Base-by-base conservation (phyloP, 2,797 vertebrate species). In the Bradypodion ventrale region DNA sequence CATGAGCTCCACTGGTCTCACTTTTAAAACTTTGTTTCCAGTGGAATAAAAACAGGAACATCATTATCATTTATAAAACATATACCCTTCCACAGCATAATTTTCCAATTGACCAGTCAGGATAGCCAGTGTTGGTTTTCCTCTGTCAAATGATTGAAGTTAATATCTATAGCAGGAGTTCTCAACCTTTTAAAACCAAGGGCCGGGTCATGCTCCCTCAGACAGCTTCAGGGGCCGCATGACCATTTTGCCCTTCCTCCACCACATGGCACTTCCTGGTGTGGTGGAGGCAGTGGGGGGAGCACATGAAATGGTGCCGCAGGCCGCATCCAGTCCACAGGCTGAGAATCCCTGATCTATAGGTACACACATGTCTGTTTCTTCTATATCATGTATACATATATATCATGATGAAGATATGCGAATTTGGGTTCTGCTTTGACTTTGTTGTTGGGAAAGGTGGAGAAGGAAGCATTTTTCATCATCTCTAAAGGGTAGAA, bases 11-110 rank as follows among this genome's bases (percentile, higher is more conserved):
- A 13, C 15, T 23, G n/a, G 8, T 32, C 37, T 29, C 1, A 8
- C 1, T 77, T 4, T n/a, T 44, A 69, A 74, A 85, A 46, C 2
- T 77, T 7, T 86, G 8, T 10, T 89, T 59, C 87, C 2, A 32
- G 23, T 49, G 9, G 13, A 62, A 1, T 40, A 12, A 29, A 72
- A 70, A 78, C 27, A 49, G 37, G 42, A 27, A 75, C 42, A 42
- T n/a, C 21, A 16, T 68, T 69, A 32, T 29, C 3, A 72, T 62
- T 79, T 85, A 32, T 37, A 68, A n/a, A 49, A 62, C 4, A 42
- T 13, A 70, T 65, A 23, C 42, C 75, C 7, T 83, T 49, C n/a
- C 68, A 52, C 32, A 10, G 9, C 46, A 40, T 68, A 68, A 2
- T 32, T n/a, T 70, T 37, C 21, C 23, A 32, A 15, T 35, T 3